Conservation (phyloP, 2,888 invertebrate genomes). For the Eristalis tenax region DNA sequence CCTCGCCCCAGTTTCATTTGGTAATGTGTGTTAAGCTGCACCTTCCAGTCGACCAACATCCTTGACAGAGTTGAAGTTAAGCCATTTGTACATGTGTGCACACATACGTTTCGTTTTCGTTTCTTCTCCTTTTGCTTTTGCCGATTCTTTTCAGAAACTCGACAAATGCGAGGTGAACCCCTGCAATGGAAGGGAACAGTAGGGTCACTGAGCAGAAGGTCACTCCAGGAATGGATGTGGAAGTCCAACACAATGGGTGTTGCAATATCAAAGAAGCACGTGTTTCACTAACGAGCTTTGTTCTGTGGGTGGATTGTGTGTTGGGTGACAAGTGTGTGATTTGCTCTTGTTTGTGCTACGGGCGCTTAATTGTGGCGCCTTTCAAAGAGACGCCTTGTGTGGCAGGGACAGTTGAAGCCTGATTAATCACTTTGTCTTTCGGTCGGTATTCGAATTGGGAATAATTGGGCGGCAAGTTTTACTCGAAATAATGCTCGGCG, state of each 20-base stretch:
- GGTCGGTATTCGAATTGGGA: neutral
- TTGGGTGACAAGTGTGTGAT: neutral
- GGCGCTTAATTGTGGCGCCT: neutral
- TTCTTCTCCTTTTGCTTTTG: conserved; percentile 10
- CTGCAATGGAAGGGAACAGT: conserved; percentile 27
- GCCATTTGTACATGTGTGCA: neutral
- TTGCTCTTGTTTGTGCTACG: neutral
- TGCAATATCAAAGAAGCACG: conserved; percentile 28
- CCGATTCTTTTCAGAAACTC: conserved; percentile 34
- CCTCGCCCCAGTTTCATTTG: conserved; percentile 35
- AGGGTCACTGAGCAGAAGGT: conserved; percentile 56
- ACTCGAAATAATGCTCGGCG: too few species aligned
- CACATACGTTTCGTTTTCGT: conserved; percentile 5
- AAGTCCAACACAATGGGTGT: conserved; percentile 41
- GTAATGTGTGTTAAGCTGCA: conserved; percentile 30
- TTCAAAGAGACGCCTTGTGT: neutral
- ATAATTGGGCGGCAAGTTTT: too few species aligned
- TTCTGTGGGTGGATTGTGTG: neutral
- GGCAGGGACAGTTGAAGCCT: neutral
- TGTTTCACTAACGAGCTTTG: conserved; percentile 25
- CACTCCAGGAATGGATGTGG: conserved; percentile 45
- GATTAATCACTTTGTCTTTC: neutral
- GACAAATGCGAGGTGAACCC: conserved; percentile 47
- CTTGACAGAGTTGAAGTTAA: conserved; percentile 51
- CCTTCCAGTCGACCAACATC: conserved; percentile 45